These are phyloP conservation scores for Hirudinaria manillensis DNA, from an alignment of 2,888 invertebrate genomes.

Conservation along the genomic window DNA sequence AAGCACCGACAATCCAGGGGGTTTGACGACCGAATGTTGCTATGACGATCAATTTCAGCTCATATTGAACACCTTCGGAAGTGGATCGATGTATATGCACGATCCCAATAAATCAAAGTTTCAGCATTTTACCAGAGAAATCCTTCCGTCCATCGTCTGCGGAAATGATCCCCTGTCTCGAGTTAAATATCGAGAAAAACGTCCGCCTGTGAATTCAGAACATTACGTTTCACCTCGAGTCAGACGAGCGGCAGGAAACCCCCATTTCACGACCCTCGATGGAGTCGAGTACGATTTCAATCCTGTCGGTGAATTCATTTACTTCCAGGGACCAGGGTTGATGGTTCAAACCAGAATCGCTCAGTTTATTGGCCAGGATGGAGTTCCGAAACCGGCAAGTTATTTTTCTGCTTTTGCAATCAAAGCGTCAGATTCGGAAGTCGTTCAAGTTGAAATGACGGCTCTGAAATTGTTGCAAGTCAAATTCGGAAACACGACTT, in stretches of 20 bases:
- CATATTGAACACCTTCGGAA: conserved; percentile 20
- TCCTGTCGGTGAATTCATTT: conserved; percentile 32
- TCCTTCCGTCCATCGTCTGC: conserved; percentile 18
- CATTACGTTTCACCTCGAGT: conserved; percentile 16
- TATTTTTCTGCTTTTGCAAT: conserved; percentile 30
- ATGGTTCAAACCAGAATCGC: conserved; percentile 26
- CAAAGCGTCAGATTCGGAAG: background rate
- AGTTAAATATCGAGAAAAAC: conserved; percentile 30
- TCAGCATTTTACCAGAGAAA: conserved; percentile 17
- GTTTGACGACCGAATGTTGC: conserved; percentile 23
- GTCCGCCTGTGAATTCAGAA: conserved; percentile 25
- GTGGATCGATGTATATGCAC: conserved; percentile 17
- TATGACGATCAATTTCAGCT: conserved; percentile 10
- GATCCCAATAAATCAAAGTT: conserved; percentile 2
- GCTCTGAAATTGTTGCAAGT: conserved; percentile 7
- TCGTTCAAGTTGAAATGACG: conserved; percentile 28
- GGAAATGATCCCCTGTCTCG: background rate
- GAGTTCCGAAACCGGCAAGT: conserved; percentile 9
- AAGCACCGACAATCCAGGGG: conserved; percentile 20
- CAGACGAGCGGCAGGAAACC: conserved; percentile 16
- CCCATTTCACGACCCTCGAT: conserved; percentile 32
- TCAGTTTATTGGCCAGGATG: conserved; percentile 17
- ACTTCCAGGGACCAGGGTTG: background rate
- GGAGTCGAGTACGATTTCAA: conserved; percentile 27
- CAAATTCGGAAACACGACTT: background rate